A percentile compares a stretch with the other conserved stretches of the same genome.
phyloP scores from a whole-genome alignment of 2,888 invertebrate species.

The Andrena chrysosceles region DNA sequence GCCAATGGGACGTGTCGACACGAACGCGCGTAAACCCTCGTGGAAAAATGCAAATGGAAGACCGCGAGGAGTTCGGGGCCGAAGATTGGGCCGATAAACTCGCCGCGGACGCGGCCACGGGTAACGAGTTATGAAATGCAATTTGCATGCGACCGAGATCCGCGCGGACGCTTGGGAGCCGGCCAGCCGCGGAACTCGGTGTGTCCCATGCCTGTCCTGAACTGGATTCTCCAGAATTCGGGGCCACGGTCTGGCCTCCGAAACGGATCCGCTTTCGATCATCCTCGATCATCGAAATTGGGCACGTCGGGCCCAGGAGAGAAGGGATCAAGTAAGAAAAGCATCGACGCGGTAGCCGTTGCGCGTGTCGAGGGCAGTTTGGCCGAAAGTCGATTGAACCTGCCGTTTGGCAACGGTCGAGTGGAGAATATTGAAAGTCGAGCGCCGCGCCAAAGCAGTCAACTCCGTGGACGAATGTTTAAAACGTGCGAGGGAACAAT shows the following conservation, averaged over 20 bases:
- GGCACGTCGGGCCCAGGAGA: slow-evolving; percentile 26
- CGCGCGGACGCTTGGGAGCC: slow-evolving; percentile 40
- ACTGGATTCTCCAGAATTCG: slow-evolving; percentile 63
- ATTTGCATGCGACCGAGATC: slow-evolving; percentile 78
- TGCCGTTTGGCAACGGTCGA: neutral
- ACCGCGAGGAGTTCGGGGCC: slow-evolving; percentile 9
- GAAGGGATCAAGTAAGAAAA: neutral
- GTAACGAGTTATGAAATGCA: slow-evolving; percentile 80
- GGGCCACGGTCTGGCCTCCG: slow-evolving; percentile 54
- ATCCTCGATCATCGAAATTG: slow-evolving; percentile 57
- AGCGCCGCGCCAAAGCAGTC: neutral
- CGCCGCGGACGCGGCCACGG: slow-evolving; percentile 43
- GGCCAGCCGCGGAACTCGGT: slow-evolving; percentile 25
- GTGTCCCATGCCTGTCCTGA: slow-evolving; percentile 53
- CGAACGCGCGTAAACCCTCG: slow-evolving; percentile 1
- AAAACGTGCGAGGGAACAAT: slow-evolving; percentile 1
- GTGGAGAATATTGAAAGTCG: neutral
- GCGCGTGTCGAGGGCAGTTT: neutral
- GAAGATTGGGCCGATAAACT: slow-evolving; percentile 63
- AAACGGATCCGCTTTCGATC: slow-evolving; percentile 65
- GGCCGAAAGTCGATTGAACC: neutral
- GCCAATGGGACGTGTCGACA: neutral
- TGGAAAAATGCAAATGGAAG: slow-evolving; percentile 45
- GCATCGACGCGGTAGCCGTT: neutral
- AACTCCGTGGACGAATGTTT: neutral